Evolutionary conservation across 2,113 vertebrate species (phyloP), one percentile per base, ranked within the genome.

Genomic region (Aptenodytes forsteri): DNA sequence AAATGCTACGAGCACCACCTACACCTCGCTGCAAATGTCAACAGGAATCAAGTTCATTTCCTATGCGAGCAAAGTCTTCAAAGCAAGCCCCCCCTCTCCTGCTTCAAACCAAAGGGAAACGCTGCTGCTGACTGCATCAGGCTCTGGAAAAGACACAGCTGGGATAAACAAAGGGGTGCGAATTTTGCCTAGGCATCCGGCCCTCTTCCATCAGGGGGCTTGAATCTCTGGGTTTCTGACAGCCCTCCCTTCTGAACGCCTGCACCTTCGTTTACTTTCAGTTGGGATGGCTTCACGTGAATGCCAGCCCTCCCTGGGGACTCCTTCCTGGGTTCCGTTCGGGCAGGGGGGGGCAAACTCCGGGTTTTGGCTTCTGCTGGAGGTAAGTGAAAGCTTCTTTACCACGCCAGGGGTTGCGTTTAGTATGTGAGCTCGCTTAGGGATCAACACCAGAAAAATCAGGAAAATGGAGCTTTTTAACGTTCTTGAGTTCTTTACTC

Each of bases 1-100:
- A 52, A 78, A 88, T 10, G 62, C 80, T 62, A n/a, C 14, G 2
- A 91, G 71, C 62, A 40, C 87, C 80, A 93, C 96, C 81, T 50
- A 83, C 78, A 76, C 73, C 91, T 61, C 5, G 58, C 82, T 64
- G 82, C 82, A 79, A 96, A 97, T 91, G 79, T 88, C 85, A 90
- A 81, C 79, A 65, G 89, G 84, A 92, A 90, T 49, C 40, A 32
- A 47, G 82, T 72, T 83, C 54, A 44, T 79, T 93, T 90, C 70
- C 38, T 58, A 81, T 34, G 91, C 78, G 72, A 77, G 87, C 58
- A 22, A 40, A 71, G 29, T 2, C 79, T 94, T 94, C 93, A 88
- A 86, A 94, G 79, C 6, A 2, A 66, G 32, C 29, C 50, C 49
- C 47, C 78, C 62, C 36, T 36, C 36, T 55, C 58, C 87, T 50